Evolutionary conservation across 2,113 vertebrate species (phyloP).

Genomic region (Camelus bactrianus): DNA sequence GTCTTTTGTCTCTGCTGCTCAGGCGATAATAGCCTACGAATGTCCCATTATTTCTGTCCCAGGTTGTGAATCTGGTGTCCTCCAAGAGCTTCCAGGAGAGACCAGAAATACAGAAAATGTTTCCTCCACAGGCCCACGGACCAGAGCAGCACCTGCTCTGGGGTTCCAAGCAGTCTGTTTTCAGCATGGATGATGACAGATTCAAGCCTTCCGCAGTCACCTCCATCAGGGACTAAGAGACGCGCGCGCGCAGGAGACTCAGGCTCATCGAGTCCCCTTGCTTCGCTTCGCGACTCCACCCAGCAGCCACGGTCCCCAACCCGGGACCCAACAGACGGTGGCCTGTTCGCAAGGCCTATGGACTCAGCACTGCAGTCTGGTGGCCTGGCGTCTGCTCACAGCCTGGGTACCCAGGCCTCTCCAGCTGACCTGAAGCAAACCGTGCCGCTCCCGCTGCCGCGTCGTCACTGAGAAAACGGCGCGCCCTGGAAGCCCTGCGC

Average conservation of each 20-base stretch:
- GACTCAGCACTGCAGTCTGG: too few species aligned
- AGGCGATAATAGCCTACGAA: neutral
- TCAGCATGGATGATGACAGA: neutral
- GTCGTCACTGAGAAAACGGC: fast-evolving
- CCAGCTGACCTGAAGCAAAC: neutral
- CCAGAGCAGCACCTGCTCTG: neutral
- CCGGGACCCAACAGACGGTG: fast-evolving
- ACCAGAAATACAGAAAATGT: slow-evolving; percentile 84
- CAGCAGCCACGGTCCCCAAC: neutral
- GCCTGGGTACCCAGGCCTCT: fast-evolving
- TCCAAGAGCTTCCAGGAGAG: slow-evolving; percentile 91
- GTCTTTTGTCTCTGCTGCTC: slow-evolving; percentile 90
- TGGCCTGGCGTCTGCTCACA: fast-evolving
- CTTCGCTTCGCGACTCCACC: fast-evolving
- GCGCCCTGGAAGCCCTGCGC: fast-evolving
- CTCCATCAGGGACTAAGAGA: neutral
- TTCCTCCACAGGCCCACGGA: neutral
- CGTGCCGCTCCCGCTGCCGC: fast-evolving
- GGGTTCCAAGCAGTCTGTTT: neutral
- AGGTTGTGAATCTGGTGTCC: slow-evolving; percentile 91
- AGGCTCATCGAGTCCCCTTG: neutral
- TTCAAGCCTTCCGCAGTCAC: neutral
- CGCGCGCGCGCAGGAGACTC: fast-evolving
- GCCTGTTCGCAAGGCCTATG: neutral
- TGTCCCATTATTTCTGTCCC: slow-evolving; percentile 90